Evolutionary conservation across 2,888 invertebrate species (phyloP).

Genomic region (Gymnosoma rotundatum): DNA sequence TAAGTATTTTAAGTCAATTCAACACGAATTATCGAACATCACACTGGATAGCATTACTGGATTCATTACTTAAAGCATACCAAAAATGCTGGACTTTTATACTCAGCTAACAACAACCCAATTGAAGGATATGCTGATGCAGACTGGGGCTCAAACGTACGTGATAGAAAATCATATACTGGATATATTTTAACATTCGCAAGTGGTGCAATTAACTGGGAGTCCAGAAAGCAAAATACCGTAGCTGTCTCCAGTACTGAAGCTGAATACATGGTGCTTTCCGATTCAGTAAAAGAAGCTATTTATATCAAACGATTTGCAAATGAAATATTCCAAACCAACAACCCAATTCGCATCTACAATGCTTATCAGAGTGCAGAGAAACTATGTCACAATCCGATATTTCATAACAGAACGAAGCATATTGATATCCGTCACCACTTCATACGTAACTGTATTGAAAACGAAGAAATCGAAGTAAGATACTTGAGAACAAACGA

Average conservation of each 20-base stretch:
- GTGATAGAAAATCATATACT: slow-evolving; percentile 53
- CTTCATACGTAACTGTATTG: slow-evolving; percentile 33
- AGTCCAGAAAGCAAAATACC: no score
- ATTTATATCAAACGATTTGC: no score
- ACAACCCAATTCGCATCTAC: slow-evolving; percentile 31
- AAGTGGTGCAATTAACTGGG: not conserved
- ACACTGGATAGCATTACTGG: slow-evolving; percentile 65
- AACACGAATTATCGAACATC: slow-evolving; percentile 53
- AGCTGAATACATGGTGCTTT: no score
- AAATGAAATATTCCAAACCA: no score
- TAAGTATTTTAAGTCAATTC: slow-evolving; percentile 60
- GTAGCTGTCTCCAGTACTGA: no score
- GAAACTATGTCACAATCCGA: no score
- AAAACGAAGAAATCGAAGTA: slow-evolving; percentile 10
- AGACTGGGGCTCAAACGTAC: slow-evolving; percentile 49
- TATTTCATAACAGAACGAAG: no score
- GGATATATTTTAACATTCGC: slow-evolving; percentile 44
- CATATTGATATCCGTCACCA: slow-evolving; percentile 44
- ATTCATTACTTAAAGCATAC: slow-evolving; percentile 63
- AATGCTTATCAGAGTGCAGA: slow-evolving; percentile 57
- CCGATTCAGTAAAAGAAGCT: no score
- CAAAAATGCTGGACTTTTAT: slow-evolving; percentile 56
- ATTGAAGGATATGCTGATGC: slow-evolving; percentile 49
- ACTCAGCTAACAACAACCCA: slow-evolving; percentile 21
- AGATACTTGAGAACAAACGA: slow-evolving; percentile 47